A percentile compares a stretch with the other conserved stretches of the same genome.
Conservation (phyloP, 2,888 invertebrate genomes). For the Erynnis tages region DNA sequence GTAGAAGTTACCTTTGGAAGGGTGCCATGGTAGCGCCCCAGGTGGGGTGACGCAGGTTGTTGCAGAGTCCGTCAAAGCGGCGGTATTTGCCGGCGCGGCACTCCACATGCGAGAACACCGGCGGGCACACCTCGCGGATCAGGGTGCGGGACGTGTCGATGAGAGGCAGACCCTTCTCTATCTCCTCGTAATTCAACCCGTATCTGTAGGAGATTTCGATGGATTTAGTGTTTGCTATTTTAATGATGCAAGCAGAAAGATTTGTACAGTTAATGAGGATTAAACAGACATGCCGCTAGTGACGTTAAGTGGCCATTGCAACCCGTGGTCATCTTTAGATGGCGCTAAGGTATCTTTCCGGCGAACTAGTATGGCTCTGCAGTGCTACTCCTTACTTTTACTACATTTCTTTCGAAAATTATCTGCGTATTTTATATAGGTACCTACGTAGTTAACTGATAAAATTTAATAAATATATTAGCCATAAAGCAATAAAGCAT, state of each 20-base stretch:
- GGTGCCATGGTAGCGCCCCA: conserved; percentile 94
- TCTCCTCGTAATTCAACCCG: conserved; percentile 91
- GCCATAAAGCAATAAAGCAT: too few relatives aligned
- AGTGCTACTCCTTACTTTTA: too few relatives aligned
- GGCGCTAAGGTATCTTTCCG: too few relatives aligned
- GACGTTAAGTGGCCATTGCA: too few relatives aligned
- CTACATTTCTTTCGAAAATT: too few relatives aligned
- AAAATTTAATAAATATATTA: too few relatives aligned
- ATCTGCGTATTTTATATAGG: not conserved
- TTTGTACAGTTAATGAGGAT: too few relatives aligned
- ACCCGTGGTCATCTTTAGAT: too few relatives aligned
- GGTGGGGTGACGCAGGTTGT: conserved; percentile 92
- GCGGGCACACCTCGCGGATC: conserved; percentile 92
- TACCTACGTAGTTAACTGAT: not conserved
- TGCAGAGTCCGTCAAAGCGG: conserved; percentile 93
- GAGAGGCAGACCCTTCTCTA: conserved; percentile 92
- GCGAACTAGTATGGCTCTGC: too few relatives aligned
- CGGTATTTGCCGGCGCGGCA: conserved; percentile 94
- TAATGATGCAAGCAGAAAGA: too few relatives aligned
- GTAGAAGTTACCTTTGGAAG: conserved; percentile 84
- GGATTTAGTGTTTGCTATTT: not conserved
- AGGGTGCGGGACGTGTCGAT: conserved; percentile 94
- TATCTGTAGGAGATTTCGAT: conserved; percentile 79
- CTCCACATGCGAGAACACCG: conserved; percentile 92
- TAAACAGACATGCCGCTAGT: too few relatives aligned